These are phyloP conservation scores for Microctenopoma steveboyesi DNA, from an alignment of 2,797 vertebrate species.

Conservation along the genomic window DNA sequence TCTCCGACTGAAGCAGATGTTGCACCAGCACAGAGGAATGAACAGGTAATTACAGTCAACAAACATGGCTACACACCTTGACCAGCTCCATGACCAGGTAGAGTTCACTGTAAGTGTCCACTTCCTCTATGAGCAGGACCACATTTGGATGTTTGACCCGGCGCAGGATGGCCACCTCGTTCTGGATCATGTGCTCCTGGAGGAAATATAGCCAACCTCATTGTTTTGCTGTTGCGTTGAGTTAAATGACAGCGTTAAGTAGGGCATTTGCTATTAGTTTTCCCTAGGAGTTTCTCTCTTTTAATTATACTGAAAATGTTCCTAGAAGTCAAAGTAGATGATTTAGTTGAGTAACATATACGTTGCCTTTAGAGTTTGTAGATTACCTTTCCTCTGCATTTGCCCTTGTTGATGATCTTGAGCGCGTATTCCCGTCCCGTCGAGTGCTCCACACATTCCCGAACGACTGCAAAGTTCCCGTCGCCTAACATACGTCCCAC, in stretches of 20 bases:
- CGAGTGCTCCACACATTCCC: constrained; percentile 94
- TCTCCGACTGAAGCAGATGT: constrained; percentile 8
- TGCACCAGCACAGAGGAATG: not conserved
- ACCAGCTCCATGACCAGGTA: constrained; percentile 99
- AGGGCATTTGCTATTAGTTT: not conserved
- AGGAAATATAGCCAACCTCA: not conserved
- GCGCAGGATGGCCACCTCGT: constrained; percentile 96
- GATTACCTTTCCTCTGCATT: constrained; percentile 97
- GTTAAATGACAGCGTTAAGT: not conserved
- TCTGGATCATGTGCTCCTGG: constrained; percentile 99
- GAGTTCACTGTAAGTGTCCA: constrained; percentile 95
- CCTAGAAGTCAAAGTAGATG: too few relatives aligned
- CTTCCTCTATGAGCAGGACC: constrained; percentile 96
- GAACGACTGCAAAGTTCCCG: constrained; percentile 96
- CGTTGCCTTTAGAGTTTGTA: not conserved
- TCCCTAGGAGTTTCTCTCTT: not conserved
- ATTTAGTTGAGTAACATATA: not conserved
- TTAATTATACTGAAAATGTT: too few relatives aligned
- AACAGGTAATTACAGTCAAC: not conserved
- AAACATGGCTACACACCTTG: constrained; percentile 78
- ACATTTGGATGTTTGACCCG: constrained; percentile 98
- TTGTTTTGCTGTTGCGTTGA: too few relatives aligned
- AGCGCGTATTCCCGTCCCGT: constrained; percentile 95
- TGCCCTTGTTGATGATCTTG: constrained; percentile 99
- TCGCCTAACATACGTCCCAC: constrained; percentile 97